phyloP scores from a whole-genome alignment of 2,888 invertebrate species.

The Leptinotarsa peninsularis region DNA sequence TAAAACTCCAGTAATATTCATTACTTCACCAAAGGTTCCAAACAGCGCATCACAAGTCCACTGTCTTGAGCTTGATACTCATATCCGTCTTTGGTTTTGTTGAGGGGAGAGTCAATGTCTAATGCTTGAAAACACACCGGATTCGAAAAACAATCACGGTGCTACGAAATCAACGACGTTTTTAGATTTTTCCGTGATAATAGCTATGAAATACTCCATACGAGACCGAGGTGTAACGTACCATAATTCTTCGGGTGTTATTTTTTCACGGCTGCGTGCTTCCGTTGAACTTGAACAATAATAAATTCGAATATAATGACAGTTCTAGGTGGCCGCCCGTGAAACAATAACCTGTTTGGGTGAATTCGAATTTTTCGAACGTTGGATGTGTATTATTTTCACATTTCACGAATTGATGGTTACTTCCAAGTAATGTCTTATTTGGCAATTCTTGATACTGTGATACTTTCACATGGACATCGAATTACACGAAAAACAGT shows the following conservation, averaged over 20 bases:
- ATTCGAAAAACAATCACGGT: conserved; percentile 40
- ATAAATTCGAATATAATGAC: conserved; percentile 63
- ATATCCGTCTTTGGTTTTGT: conserved; percentile 11
- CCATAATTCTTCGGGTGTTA: conserved; percentile 53
- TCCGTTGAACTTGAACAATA: conserved; percentile 60
- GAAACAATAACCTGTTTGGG: conserved; percentile 48
- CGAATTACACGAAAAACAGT: too few species aligned
- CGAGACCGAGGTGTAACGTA: conserved; percentile 51
- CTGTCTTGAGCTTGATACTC: background rate
- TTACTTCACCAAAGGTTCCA: too few species aligned
- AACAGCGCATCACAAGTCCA: too few species aligned
- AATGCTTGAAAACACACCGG: conserved; percentile 16
- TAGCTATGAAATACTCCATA: conserved; percentile 45
- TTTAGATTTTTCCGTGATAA: conserved; percentile 52
- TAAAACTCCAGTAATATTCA: too few species aligned
- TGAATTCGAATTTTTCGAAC: conserved; percentile 20
- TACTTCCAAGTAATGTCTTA: background rate
- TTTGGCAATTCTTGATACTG: background rate
- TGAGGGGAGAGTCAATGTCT: background rate
- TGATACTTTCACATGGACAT: too few species aligned
- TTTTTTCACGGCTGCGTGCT: conserved; percentile 55
- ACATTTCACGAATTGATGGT: conserved; percentile 31
- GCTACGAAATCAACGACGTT: conserved; percentile 43
- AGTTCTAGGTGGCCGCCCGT: conserved; percentile 61
- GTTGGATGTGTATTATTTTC: conserved; percentile 29